Base-by-base conservation (phyloP, 2,113 vertebrate genomes). In the Semnopithecus entellus region DNA sequence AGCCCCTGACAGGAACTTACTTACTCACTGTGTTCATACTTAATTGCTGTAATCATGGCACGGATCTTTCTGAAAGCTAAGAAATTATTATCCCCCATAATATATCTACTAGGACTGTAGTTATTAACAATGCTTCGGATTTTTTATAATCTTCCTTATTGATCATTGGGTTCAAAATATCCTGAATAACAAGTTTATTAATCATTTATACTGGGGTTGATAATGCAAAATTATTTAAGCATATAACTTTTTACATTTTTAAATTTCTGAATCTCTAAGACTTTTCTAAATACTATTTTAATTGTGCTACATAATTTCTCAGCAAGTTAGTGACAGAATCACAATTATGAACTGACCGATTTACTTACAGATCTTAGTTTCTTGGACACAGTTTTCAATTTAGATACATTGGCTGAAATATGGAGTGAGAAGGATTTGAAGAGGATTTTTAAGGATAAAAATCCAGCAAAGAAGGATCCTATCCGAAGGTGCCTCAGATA, bases 81-180 rank as follows among this genome's bases (percentile, higher is more conserved):
- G 43, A 94, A 92, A 80, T 73, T 59, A 78, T 86, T 87, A 66
- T 80, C 17, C 27, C 76, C 9, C 12, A 86, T 38, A 96, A 90
- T 55, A 11, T 52, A 88, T 81, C 52, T 82, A 70, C 2, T 38
- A 89, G 76, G 66, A 82, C 22, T 35, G 4, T 76, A 61, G n/a
- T 81, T 50, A 92, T 59, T 35, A 92, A n/a, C 7, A 59, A 48
- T 68, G 91, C 38, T 91, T 91, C 16, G 52, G 75, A 11, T 95
- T 86, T 96, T 78, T 32, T 13, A 93, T 18, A 55, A 50, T 78
- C 17, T n/a, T 80, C 2, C 2, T 76, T 79, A 59, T 94, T 89
- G 68, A 25, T 70, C 64, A 90, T 59, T 90, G 68, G 10, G 35
- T 23, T 96, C 50, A 96, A 96, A 95, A 76, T 80, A 81, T 78